Evolutionary conservation across 37 sponge, comb jelly and placozoan species (phyloP), one percentile per base, ranked within the genome.

Genomic region (Tethya wilhelma): DNA sequence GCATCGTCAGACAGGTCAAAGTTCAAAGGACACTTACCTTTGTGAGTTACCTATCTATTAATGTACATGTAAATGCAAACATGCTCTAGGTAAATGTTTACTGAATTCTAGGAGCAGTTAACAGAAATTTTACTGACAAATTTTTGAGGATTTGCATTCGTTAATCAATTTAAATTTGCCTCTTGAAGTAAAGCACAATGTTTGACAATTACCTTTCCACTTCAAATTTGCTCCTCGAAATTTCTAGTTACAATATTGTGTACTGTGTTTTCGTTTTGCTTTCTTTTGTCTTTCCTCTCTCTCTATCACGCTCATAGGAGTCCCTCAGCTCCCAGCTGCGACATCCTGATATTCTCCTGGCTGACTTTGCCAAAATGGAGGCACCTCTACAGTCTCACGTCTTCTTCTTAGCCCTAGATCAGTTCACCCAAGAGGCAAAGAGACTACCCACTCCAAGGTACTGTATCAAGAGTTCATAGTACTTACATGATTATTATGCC

Each of bases 341-440:
- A 34, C 36, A 41, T 1, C 98, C 98, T 41, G 64, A 60, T 33
- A 56, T 82, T 29, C 26, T 94, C 39, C 20, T 81, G 29, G 83
- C 75, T 26, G 98, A 97, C 70, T 86, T 94, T 67, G 88, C 79
- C 20, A 97, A 97, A 59, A 38, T 89, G 0, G 93, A 91, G 56
- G 76, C 32, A 17, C 82, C 81, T 2, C 68, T 60, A 0, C 85
- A 87, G 36, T 53, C 62, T 1, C 88, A 84, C 41, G 29, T 87
- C 22, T 74, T 64, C 3, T 72, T 87, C 57, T 53, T 82, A 57
- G 80, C 88, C 70, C 60, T 92, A 40, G 80, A 84, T 30, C 75
- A 59, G 36, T 92, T 84, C 73, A 31, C 56, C 29, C 2, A 32
- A 0, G 20, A 38, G 41, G 39, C 36, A 38, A 29, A 32, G 19